Percentiles rank a stretch among this genome's conserved stretches.
Conservation (phyloP, 2,113 vertebrate genomes). For the Centropristis striata region DNA sequence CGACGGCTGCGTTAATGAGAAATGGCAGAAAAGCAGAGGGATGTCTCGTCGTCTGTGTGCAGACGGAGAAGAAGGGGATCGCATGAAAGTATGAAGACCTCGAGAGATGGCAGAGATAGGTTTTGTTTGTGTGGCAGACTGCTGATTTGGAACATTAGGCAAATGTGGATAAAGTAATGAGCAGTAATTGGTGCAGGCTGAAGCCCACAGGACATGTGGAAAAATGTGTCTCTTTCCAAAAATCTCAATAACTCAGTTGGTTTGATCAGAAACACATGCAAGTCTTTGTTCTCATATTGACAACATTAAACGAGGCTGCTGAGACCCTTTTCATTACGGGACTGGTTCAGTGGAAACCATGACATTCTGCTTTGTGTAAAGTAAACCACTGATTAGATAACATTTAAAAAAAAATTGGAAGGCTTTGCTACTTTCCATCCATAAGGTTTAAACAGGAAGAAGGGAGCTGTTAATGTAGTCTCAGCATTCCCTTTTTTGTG, state of each 20-base stretch:
- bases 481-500: not conserved
- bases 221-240: conserved; percentile 58
- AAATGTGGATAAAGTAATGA: conserved; percentile 46
- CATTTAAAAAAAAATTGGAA: not conserved
- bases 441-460: not conserved
- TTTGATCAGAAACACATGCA: conserved; percentile 67
- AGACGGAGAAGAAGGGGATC: conserved; percentile 13
- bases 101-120: conserved; percentile 11
- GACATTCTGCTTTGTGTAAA: not conserved
- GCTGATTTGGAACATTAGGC: conserved; percentile 25
- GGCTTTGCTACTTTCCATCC: not conserved
- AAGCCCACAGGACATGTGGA: conserved; percentile 61
- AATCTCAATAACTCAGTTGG: conserved; percentile 30
- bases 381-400: not conserved
- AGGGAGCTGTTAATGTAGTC: not conserved
- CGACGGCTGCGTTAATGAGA: conserved; percentile 3
- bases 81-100: not conserved
- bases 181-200: conserved; percentile 55
- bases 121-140: conserved; percentile 27
- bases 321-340: conserved; percentile 7
- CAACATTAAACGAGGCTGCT: conserved; percentile 7
- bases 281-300: conserved; percentile 27
- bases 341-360: not conserved
- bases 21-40: not conserved
- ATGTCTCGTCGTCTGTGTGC: conserved; percentile 16